These are phyloP conservation scores for Phyto melanocephala DNA, from an alignment of 2,888 invertebrate genomes.

Conservation along the genomic window DNA sequence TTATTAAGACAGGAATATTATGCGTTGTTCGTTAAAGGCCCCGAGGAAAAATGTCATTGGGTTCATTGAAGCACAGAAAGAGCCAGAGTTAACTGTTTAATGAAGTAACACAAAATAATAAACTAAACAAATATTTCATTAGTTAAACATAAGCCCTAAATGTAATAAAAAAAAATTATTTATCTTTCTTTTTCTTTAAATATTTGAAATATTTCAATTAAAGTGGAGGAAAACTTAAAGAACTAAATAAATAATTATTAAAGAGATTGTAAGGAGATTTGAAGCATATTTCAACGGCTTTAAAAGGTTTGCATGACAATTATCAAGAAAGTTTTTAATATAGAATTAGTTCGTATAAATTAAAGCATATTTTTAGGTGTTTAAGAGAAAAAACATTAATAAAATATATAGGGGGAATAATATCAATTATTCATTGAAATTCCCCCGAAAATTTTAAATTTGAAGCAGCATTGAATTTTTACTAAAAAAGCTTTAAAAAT, in stretches of 20 bases:
- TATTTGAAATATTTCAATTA: not conserved
- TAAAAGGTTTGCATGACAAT: slow-evolving; percentile 7
- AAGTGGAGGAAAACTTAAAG: not conserved
- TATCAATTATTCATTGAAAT: no score
- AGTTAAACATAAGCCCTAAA: not conserved
- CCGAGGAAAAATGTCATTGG: slow-evolving; percentile 52
- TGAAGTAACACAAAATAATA: slow-evolving; percentile 52
- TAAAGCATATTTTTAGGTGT: slow-evolving; percentile 32
- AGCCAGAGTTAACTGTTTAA: slow-evolving; percentile 19
- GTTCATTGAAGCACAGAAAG: slow-evolving; percentile 34
- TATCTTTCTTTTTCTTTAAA: not conserved
- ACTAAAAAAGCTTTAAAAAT: no score
- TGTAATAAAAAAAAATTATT: no score
- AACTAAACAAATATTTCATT: slow-evolving; percentile 56
- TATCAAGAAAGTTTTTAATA: not conserved
- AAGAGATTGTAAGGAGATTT: not conserved
- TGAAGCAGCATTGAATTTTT: no score
- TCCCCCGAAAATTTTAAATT: no score
- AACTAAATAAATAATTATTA: not conserved
- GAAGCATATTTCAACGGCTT: not conserved
- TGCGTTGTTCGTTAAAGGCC: slow-evolving; percentile 24
- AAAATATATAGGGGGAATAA: no score
- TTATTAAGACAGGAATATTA: slow-evolving; percentile 13
- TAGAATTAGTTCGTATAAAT: not conserved
- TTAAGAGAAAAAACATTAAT: not conserved